phyloP scores from a whole-genome alignment of 2,797 vertebrate genomes.

The Anabas testudineus region DNA sequence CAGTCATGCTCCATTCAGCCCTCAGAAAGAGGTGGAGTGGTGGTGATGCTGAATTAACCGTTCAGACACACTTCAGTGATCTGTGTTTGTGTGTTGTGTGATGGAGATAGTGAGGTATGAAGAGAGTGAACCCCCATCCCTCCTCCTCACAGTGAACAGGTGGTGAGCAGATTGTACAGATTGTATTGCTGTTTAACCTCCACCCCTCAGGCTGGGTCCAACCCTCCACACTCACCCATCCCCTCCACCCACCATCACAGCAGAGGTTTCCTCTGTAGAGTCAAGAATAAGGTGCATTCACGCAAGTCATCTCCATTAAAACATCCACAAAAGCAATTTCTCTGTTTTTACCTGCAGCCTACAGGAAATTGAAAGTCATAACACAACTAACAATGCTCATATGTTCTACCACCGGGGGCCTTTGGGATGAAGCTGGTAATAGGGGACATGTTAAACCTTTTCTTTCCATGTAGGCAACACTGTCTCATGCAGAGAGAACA shows the following conservation, averaged over 20 bases:
- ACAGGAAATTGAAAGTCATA: too few species aligned
- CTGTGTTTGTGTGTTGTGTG: conserved; percentile 51
- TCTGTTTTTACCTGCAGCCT: conserved; percentile 30
- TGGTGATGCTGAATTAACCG: conserved; percentile 23
- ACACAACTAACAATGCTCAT: conserved; percentile 38
- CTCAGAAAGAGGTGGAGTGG: conserved; percentile 17
- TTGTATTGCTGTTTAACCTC: too few species aligned
- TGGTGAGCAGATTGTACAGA: conserved; percentile 73
- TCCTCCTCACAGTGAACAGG: conserved; percentile 58
- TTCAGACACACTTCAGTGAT: conserved; percentile 56
- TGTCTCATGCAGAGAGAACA: conserved; percentile 27
- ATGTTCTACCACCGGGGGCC: conserved; percentile 38
- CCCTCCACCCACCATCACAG: conserved; percentile 36
- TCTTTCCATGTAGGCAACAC: conserved; percentile 3
- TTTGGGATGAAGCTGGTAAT: conserved; percentile 37
- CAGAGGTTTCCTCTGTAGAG: conserved; percentile 32
- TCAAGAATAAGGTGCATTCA: conserved; percentile 30
- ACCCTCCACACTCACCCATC: conserved; percentile 14
- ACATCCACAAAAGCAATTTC: conserved; percentile 8
- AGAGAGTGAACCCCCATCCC: conserved; percentile 21
- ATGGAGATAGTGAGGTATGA: conserved; percentile 33
- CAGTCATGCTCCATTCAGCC: conserved; percentile 48
- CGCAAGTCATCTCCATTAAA: conserved; percentile 11
- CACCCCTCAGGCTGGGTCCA: conserved; percentile 40
- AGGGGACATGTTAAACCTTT: conserved; percentile 41